Conservation (phyloP, 2,113 vertebrate genomes). For the Silurus meridionalis region DNA sequence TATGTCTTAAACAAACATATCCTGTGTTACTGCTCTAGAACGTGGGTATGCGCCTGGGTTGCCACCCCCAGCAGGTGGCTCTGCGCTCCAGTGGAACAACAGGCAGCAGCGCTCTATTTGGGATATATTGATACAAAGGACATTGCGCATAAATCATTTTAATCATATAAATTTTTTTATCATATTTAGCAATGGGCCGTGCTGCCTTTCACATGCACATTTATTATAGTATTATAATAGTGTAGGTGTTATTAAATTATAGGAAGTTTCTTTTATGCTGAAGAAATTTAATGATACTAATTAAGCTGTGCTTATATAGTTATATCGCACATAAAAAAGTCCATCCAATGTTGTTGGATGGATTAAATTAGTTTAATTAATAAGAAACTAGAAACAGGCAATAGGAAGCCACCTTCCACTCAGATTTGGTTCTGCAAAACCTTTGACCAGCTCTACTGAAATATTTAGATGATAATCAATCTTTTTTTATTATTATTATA, state of each 20-base stretch:
- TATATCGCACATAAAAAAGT: neutral
- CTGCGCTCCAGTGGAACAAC: slow-evolving; percentile 55
- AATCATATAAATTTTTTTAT: neutral
- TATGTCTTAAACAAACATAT: neutral
- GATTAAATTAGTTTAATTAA: neutral
- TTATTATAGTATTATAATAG: neutral
- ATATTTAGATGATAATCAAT: neutral
- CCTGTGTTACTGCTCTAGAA: slow-evolving; percentile 1
- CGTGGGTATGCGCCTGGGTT: neutral
- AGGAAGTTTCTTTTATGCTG: neutral
- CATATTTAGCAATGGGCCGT: neutral
- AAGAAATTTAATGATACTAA: neutral
- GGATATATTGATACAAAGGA: neutral
- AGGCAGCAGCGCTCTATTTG: neutral
- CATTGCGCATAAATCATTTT: slow-evolving; percentile 6
- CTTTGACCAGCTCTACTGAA: neutral
- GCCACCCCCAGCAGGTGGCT: slow-evolving; percentile 69
- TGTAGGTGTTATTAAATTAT: neutral
- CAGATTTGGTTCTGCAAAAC: neutral
- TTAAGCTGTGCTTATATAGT: neutral
- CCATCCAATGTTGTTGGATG: neutral
- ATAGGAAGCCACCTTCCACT: neutral
- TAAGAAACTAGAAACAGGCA: neutral
- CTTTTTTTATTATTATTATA: neutral
- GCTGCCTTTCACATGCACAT: neutral